Evolutionary conservation across 2,888 invertebrate species (phyloP).

Genomic region (Fragum sueziense): DNA sequence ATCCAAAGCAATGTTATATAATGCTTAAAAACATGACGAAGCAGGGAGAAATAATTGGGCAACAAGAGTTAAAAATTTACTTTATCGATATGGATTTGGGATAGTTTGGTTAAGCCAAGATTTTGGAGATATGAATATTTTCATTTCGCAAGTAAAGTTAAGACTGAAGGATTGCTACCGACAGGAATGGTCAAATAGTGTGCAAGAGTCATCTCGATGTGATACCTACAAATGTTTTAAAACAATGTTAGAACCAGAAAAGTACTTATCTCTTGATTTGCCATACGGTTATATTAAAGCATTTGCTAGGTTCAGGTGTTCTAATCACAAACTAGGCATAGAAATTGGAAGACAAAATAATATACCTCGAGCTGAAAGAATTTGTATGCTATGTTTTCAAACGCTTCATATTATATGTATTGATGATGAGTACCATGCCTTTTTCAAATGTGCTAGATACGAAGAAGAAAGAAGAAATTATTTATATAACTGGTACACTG

Average conservation of each 20-base stretch:
- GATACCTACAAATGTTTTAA: constrained; percentile 24
- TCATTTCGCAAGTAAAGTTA: constrained; percentile 8
- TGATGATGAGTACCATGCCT: constrained; percentile 31
- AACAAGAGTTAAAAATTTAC: constrained; percentile 11
- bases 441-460: too few relatives aligned
- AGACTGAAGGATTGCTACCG: constrained; percentile 1
- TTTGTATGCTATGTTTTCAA: constrained; percentile 1
- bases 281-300: constrained; percentile 3
- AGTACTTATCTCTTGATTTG: constrained; percentile 23
- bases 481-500: too few relatives aligned
- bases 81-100: constrained; percentile 25
- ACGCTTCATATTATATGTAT: not conserved
- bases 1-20: constrained; percentile 24
- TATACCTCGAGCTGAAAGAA: constrained; percentile 14
- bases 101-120: constrained; percentile 24
- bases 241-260: constrained; percentile 21
- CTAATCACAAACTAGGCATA: constrained; percentile 20
- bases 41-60: constrained; percentile 25
- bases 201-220: constrained; percentile 9
- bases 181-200: constrained; percentile 6
- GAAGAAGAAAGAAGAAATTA: too few relatives aligned
- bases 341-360: constrained; percentile 20
- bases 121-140: constrained; percentile 13
- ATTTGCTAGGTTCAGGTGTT: constrained; percentile 35
- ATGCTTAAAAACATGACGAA: constrained; percentile 11